Evolutionary conservation across 2,888 invertebrate genomes (phyloP), one percentile per base, ranked within the genome.

Genomic region (Gryllus longicercus): DNA sequence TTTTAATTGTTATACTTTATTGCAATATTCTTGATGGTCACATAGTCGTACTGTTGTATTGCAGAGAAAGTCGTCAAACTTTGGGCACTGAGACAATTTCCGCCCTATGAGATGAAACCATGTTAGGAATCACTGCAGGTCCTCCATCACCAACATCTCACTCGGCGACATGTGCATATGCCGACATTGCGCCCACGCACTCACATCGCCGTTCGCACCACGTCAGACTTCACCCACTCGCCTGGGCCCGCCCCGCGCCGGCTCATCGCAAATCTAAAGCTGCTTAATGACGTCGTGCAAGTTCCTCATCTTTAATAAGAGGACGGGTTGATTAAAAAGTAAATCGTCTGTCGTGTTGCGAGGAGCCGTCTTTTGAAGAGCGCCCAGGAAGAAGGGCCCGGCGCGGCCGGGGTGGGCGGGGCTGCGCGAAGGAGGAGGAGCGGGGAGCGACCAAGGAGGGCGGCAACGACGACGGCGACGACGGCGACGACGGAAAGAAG

Each of bases 311-410:
- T 80, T 78, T 80, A 80, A 80, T 80, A 80, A 80, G 80, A 63
- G 78, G 76, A 80, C 75, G 80, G 78, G 78, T 78, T 80, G 80
- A 80, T 80, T 80, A 80, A 80, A 80, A 80, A 80, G 78, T 80
- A 80, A 80, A 80, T 80, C 80, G 78, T 76, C 80, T 78, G 78
- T 80, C 80, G 76, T 63, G 63, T 76, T 79, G 50, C 21, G 75
- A 79, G 78, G 74, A 76, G 63, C n/a, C 63, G 63, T 76, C 79
- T 79, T 79, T 79, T 77, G 79, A 79, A 38, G 79, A 77, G 76
- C 50, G 75, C 23, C 16, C 38, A 23, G 63, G 63, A 23, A 78
- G 77, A 49, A 77, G 50, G n/a, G 77, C 76, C 76, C 38, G 79
- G 74, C 74, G 79, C 63, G 16, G 74, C 18, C 12, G 18, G 16